These are phyloP conservation scores for Ophion slaviceki DNA, from an alignment of 2,888 invertebrate species.

Conservation along the genomic window DNA sequence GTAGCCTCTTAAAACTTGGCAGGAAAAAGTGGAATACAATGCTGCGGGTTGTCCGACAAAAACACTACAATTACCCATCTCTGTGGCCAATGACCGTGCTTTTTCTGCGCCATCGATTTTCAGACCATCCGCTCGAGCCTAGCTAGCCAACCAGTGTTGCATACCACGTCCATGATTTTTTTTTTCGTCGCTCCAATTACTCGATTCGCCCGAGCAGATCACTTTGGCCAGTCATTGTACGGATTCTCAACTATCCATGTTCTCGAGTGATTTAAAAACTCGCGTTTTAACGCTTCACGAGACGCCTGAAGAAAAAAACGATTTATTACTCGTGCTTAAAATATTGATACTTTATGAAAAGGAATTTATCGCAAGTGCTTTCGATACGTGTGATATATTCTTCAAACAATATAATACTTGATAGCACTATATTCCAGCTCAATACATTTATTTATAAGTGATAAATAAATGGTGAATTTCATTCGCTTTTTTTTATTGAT, in stretches of 20 bases:
- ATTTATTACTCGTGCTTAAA: conserved; percentile 12
- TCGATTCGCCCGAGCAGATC: conserved; percentile 57
- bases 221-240: not conserved
- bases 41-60: not conserved
- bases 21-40: no score
- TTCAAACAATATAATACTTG: not conserved
- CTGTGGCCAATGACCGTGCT: not conserved
- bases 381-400: not conserved
- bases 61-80: not conserved
- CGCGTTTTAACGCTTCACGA: conserved; percentile 5
- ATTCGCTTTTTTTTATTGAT: not conserved
- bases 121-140: conserved; percentile 23
- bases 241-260: not conserved
- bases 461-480: not conserved
- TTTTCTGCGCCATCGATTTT: conserved; percentile 12
- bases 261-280: not conserved
- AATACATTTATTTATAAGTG: not conserved
- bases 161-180: conserved; percentile 37
- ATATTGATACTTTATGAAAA: not conserved
- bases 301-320: not conserved
- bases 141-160: conserved; percentile 42
- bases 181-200: conserved; percentile 65
- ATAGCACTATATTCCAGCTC: not conserved
- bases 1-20: no score
- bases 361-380: not conserved